phyloP scores from a whole-genome alignment of 2,113 vertebrate genomes.

The Xiphorhynchus elegans region DNA sequence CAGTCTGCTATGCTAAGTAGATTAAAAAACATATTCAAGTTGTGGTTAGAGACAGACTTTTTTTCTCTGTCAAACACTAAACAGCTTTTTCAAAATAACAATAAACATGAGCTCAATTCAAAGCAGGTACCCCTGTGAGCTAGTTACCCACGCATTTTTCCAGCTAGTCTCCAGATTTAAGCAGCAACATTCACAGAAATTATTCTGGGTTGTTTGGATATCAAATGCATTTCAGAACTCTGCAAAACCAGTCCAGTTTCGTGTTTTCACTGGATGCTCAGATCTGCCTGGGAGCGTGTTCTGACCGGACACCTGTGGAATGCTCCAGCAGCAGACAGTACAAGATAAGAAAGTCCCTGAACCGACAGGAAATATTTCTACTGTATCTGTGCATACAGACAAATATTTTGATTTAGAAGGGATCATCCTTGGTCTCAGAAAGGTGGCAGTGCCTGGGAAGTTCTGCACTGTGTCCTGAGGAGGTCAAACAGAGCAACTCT shows the following conservation, averaged over 20 bases:
- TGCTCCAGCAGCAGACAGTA: background rate
- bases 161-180: background rate
- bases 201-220: background rate
- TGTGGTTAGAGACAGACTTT: background rate
- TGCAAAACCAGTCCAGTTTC: background rate
- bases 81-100: background rate
- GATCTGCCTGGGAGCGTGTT: background rate
- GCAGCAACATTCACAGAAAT: background rate
- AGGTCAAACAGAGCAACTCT: background rate
- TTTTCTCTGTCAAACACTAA: background rate
- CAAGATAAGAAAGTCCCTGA: conserved; percentile 6
- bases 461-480: background rate
- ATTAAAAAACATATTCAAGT: background rate
- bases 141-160: background rate
- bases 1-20: too few species aligned
- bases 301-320: conserved; percentile 47
- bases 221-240: background rate
- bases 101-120: background rate
- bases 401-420: background rate
- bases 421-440: background rate
- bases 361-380: background rate
- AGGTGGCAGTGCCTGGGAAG: background rate
- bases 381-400: background rate
- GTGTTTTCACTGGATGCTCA: background rate
- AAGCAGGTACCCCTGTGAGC: background rate